phyloP scores from a whole-genome alignment of 1,140 invertebrate genomes.

The Lordiphosa clarofinis region DNA sequence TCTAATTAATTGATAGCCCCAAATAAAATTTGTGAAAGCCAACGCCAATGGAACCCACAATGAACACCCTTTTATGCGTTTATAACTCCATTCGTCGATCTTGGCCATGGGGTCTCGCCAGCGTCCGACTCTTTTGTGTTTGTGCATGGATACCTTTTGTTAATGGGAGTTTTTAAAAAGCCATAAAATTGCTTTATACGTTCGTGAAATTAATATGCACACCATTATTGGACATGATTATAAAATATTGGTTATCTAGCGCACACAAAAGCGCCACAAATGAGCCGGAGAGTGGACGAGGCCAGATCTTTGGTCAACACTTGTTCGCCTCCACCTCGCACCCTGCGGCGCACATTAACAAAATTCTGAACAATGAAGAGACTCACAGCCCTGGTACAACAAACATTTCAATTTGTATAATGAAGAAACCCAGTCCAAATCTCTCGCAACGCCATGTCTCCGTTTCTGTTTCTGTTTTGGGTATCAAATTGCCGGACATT shows the following conservation, averaged over 20 bases:
- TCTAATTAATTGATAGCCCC: conserved; percentile 70
- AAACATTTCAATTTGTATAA: conserved; percentile 72
- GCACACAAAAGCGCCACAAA: conserved; percentile 63
- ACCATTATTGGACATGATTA: conserved; percentile 76
- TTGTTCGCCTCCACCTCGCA: conserved; percentile 41
- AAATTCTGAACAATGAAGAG: conserved; percentile 53
- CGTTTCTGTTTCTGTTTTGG: conserved; percentile 13
- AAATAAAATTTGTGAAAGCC: conserved; percentile 72
- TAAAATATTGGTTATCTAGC: conserved; percentile 73
- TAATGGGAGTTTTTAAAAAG: conserved; percentile 74
- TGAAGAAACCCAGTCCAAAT: conserved; percentile 12
- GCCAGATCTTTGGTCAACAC: conserved; percentile 58
- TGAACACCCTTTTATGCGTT: conserved; percentile 65
- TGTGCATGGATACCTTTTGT: conserved; percentile 63
- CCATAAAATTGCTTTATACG: conserved; percentile 75
- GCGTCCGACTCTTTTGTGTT: conserved; percentile 47
- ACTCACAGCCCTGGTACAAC: conserved; percentile 25
- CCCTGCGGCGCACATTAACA: conserved; percentile 65
- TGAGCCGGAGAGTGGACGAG: conserved; percentile 27
- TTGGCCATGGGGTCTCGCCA: conserved; percentile 13
- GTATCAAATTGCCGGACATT: conserved; percentile 70
- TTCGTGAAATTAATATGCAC: conserved; percentile 72
- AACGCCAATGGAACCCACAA: conserved; percentile 57
- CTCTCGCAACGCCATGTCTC: neutral
- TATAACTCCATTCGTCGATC: conserved; percentile 64